Percentiles rank a stretch among this genome's conserved stretches.
Conservation (phyloP, 2,113 vertebrate species). For the Strix aluco region DNA sequence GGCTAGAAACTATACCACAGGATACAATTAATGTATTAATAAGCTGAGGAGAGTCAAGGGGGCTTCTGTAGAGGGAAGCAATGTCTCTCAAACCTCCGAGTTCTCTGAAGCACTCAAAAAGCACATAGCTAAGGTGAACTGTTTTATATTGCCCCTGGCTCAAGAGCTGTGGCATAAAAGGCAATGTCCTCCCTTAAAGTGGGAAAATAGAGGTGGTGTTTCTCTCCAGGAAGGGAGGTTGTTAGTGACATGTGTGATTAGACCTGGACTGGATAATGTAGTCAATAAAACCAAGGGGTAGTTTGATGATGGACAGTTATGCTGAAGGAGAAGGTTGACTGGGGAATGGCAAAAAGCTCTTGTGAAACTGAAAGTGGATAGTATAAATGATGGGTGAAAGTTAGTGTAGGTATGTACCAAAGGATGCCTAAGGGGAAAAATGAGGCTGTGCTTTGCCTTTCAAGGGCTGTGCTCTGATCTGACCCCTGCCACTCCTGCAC, state of each 20-base stretch:
- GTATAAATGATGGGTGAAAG: background rate
- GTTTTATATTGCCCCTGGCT: background rate
- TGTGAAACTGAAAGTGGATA: background rate
- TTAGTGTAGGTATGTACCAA: background rate
- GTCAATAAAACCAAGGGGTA: background rate
- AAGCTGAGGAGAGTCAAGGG: background rate
- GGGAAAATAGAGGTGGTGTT: background rate
- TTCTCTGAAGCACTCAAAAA: background rate
- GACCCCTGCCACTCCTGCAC: background rate
- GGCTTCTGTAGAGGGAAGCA: background rate
- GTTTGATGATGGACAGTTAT: background rate
- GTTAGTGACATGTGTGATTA: background rate
- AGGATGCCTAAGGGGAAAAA: background rate
- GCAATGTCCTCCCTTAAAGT: background rate
- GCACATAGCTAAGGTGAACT: background rate
- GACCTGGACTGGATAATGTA: background rate
- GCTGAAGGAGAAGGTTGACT: background rate
- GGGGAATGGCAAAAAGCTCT: background rate
- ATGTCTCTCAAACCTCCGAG: background rate
- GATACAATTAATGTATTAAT: background rate
- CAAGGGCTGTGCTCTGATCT: background rate
- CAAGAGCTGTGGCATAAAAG: background rate
- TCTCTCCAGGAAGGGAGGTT: background rate
- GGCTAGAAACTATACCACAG: background rate
- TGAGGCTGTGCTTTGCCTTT: background rate